Percentiles rank a stretch among this genome's conserved stretches.
Evolutionary conservation across 2,113 vertebrate genomes (phyloP).

Genomic region (Sorex fumeus): DNA sequence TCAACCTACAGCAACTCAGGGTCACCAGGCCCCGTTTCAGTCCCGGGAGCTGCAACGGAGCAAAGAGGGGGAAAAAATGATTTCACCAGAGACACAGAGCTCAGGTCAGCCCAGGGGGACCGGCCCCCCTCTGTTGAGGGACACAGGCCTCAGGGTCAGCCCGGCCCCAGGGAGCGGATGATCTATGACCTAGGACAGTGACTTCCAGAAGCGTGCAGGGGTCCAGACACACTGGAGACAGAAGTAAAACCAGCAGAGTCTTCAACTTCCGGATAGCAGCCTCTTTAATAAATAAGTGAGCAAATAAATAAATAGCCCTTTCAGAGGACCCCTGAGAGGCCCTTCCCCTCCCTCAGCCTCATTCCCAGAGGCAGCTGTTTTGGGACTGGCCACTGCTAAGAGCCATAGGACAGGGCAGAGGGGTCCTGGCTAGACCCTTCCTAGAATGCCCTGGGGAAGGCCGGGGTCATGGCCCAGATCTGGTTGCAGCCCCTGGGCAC

Average conservation of each 20-base stretch:
- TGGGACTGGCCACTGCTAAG: neutral
- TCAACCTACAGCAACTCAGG: too few relatives aligned
- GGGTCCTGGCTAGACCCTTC: neutral
- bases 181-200: neutral
- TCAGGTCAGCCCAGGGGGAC: neutral
- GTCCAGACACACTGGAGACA: too few relatives aligned
- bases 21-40: neutral
- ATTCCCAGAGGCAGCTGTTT: neutral
- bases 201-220: neutral
- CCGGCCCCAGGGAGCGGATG: neutral
- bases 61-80: neutral
- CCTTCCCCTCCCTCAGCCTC: neutral
- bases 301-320: constrained; percentile 70
- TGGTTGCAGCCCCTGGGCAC: rapidly evolving
- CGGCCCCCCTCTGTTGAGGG: neutral
- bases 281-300: constrained; percentile 76
- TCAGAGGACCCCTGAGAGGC: neutral
- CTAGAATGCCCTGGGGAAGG: neutral
- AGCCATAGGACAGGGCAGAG: neutral
- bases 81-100: neutral
- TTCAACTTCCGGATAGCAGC: neutral
- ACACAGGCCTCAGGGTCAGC: neutral
- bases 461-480: too few relatives aligned
- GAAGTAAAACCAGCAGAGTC: neutral
- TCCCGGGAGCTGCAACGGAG: neutral